Percentiles rank a stretch among this genome's conserved stretches.
Evolutionary conservation across 2,797 vertebrate species (phyloP).

Genomic region (Alca torda): DNA sequence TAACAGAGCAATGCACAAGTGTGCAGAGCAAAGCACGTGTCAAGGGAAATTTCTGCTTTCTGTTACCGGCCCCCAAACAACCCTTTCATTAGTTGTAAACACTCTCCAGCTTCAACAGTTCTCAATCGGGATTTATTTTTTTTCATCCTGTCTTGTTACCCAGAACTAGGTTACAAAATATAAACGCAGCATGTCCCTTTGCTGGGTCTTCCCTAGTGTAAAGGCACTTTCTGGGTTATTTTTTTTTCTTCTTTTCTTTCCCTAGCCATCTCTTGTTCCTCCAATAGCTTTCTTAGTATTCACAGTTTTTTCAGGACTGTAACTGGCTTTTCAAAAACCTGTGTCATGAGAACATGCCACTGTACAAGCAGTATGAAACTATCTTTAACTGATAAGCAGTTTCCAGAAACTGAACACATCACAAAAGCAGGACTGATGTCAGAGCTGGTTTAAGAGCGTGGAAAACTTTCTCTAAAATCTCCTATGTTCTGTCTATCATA

Average conservation of each 20-base stretch:
- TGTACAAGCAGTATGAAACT: neutral
- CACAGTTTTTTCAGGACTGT: neutral
- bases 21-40: neutral
- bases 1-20: neutral
- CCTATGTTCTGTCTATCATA: neutral
- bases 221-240: neutral
- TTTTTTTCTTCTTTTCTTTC: neutral
- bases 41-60: neutral
- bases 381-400: neutral
- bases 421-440: neutral
- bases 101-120: neutral
- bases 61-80: neutral
- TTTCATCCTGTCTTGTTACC: neutral
- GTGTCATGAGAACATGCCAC: neutral
- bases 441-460: neutral
- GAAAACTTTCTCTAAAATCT: neutral
- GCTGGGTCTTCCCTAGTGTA: neutral
- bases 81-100: neutral
- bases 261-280: neutral
- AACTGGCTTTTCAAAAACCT: neutral
- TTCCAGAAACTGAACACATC: neutral
- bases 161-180: neutral
- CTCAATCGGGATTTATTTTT: neutral
- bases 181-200: neutral
- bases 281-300: neutral